These are phyloP conservation scores for Leptopilina boulardi DNA, from an alignment of 1,140 invertebrate genomes.

Conservation along the genomic window DNA sequence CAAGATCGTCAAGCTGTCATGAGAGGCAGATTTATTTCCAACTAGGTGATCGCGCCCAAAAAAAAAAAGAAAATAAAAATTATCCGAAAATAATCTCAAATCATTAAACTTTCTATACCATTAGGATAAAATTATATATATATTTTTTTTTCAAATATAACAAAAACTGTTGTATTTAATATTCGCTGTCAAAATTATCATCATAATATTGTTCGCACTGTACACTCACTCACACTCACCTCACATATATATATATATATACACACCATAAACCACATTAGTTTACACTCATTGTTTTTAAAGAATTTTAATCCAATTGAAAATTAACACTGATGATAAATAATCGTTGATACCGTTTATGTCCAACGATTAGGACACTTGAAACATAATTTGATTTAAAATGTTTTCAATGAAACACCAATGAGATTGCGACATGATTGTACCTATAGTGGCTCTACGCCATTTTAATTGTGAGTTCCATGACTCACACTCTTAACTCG, in stretches of 20 bases:
- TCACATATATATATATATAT: too few species aligned
- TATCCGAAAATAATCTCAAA: background rate
- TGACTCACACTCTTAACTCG: slow-evolving; percentile 27
- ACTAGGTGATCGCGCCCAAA: background rate
- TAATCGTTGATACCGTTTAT: background rate
- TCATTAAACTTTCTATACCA: background rate
- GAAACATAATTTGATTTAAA: background rate
- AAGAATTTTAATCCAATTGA: background rate
- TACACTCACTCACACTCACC: slow-evolving; percentile 36
- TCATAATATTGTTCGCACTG: slow-evolving; percentile 33
- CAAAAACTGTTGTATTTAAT: background rate
- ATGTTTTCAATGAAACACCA: background rate
- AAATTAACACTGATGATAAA: background rate
- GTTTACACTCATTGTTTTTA: slow-evolving; percentile 2
- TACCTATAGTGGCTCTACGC: slow-evolving; percentile 59
- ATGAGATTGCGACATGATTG: slow-evolving; percentile 25
- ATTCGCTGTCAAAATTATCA: slow-evolving; percentile 43
- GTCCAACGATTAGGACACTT: background rate
- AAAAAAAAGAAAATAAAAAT: background rate
- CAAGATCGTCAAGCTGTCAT: slow-evolving; percentile 67
- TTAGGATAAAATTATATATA: background rate
- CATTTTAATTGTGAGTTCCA: slow-evolving; percentile 60
- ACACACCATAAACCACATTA: too few species aligned
- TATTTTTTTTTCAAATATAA: background rate
- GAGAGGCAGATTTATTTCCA: slow-evolving; percentile 62